Evolutionary conservation across 2,888 invertebrate genomes (phyloP), one percentile per base, ranked within the genome.

Genomic region (Gasteruption jaculator): DNA sequence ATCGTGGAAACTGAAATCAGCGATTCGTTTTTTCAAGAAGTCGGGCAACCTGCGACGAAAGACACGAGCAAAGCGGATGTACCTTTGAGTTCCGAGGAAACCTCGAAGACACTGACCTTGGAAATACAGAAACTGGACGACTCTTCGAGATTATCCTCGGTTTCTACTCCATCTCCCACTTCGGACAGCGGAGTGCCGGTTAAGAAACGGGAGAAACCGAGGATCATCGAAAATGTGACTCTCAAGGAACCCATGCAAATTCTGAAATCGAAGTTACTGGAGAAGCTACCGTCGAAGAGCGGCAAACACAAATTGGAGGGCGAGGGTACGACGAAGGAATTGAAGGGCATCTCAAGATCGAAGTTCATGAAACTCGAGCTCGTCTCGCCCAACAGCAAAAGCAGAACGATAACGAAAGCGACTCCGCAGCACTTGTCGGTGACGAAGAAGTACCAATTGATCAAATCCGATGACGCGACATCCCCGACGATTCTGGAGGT

Each of bases 121-220:
- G 60, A 59, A 8, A 19, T 56, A 4, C 58, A 55, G 33, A 64
- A 53, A 20, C 16, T 53, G n/a, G 56, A 63, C 11, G 61, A 61
- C 16, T 50, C 54, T 3, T 32, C 54, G 6, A 53, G 50, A 38
- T n/a, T n/a, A n/a, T 46, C 48, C 19, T 37, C 51, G 5, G 42
- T 47, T 7, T 53, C 59, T 5, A 47, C 52, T 2, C 52, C 58
- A 4, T 54, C 61, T 4, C 54, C 60, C 3, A 46, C 53, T 5
- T 51, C 60, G 4, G 61, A 61, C 0, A 35, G 52, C 2, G 46
- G 47, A 11, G 50, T 68, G 5, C 67, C 68, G 1, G 68, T 68
- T 1, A 71, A 71, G 19, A 70, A 70, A 21, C 65, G 70, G 2
- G 70, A 71, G 36, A 71, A 70, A 51, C 70, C 70, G 4, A 54